Conservation (phyloP, 2,888 invertebrate species). For the Yponomeuta sedellus region DNA sequence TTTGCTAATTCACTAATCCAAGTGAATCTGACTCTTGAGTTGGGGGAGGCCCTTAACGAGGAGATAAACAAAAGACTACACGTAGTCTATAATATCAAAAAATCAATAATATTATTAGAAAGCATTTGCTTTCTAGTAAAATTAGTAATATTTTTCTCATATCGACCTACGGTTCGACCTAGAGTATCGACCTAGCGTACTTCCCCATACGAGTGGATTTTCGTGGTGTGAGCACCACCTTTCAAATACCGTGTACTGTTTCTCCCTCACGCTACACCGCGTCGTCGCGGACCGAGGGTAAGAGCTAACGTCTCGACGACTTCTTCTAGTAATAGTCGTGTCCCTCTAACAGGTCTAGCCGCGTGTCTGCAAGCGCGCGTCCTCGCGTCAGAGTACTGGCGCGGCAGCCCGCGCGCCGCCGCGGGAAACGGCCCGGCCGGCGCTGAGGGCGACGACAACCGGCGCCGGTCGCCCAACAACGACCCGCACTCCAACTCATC, state of each 20-base stretch:
- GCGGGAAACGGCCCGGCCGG: slow-evolving; percentile 58
- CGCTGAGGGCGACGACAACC: slow-evolving; percentile 35
- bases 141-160: no score
- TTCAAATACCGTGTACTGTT: background rate
- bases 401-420: slow-evolving; percentile 76
- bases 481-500: slow-evolving; percentile 83
- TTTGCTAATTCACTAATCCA: no score
- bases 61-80: no score
- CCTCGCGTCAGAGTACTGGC: slow-evolving; percentile 79
- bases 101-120: no score
- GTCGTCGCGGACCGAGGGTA: background rate
- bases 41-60: no score
- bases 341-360: slow-evolving; percentile 79
- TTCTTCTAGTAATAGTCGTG: background rate
- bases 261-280: background rate
- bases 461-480: slow-evolving; percentile 69
- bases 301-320: background rate
- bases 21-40: no score
- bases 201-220: no score
- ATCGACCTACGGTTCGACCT: no score
- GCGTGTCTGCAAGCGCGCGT: slow-evolving; percentile 89
- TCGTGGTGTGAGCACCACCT: background rate
- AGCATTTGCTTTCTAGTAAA: no score
- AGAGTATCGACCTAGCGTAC: no score
- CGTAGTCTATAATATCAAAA: no score